Evolutionary conservation across 2,888 invertebrate genomes (phyloP), one percentile per base, ranked within the genome.

Genomic region (Ectemnius cavifrons): DNA sequence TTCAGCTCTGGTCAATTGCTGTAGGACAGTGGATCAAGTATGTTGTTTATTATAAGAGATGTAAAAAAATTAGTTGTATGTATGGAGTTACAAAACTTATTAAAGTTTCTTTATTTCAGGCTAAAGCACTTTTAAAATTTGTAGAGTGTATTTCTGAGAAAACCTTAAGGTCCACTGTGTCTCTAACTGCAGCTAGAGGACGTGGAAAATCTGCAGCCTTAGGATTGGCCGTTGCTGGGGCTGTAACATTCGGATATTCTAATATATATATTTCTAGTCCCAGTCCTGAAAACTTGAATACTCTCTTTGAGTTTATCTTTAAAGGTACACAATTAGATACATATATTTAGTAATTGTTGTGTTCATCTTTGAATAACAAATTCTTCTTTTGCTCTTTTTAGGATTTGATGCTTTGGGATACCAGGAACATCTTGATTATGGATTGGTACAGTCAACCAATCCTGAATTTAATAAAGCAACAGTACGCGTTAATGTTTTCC

Each of bases 201-300:
- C 94, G 99, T 69, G 99, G 99, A 80, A 99, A 99, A 92, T 99
- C 99, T 0, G 99, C 99, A 0, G 97, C 99, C 3, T 92, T 99
- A 58, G 99, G 99, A 0, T 92, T 99, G 20, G 95, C 99, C 0
- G 95, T 99, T 16, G 96, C 97, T 8, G 96, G 95, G 0, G 96
- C 97, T 0, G 93, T 97, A 2, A 95, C 96, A 0, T 95, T 96
- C 85, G 95, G 95, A 37, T 97, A 97, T 89, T 96, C 97, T 52
- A 98, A 98, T 90, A 96, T 99, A 76, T 99, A 98, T 92, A 98
- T 99, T 49, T 99, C 99, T 0, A 98, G 98, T 67, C 99, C 99
- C 0, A 97, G 97, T 89, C 99, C 99, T 0, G 99, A 99, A 91
- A 99, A 99, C 92, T 93, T 99, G 89, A 97, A 97, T 75, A 99